Percentiles rank a stretch among this genome's conserved stretches.
Evolutionary conservation across 2,888 invertebrate genomes (phyloP).

Genomic region (Platycheirus albimanus): DNA sequence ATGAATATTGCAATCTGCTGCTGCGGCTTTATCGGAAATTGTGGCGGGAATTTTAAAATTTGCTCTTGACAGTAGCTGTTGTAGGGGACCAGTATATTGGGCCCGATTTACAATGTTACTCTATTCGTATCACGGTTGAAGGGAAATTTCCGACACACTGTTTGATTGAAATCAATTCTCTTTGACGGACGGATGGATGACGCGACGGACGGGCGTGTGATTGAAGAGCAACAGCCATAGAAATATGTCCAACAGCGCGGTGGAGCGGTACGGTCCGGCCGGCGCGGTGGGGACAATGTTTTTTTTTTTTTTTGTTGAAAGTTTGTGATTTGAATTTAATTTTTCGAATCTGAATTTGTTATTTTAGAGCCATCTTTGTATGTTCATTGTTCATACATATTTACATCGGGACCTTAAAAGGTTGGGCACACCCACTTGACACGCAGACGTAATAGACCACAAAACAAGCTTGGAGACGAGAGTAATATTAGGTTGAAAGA

Average conservation of each 20-base stretch:
- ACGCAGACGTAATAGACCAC: constrained; percentile 45
- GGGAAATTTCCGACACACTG: constrained; percentile 58
- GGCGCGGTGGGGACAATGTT: constrained; percentile 22
- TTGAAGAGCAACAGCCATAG: constrained; percentile 21
- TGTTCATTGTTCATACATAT: no score
- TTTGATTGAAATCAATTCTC: constrained; percentile 63
- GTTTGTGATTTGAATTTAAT: constrained; percentile 67
- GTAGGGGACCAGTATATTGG: neutral
- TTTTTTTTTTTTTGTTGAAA: constrained; percentile 36
- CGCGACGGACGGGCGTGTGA: constrained; percentile 52
- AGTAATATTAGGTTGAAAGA: constrained; percentile 7
- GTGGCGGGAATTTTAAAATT: constrained; percentile 58
- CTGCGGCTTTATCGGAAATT: constrained; percentile 12
- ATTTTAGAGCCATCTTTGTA: no score
- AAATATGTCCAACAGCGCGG: no score
- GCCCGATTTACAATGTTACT: neutral
- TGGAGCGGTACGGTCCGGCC: no score
- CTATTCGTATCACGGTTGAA: constrained; percentile 20
- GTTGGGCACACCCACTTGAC: constrained; percentile 55
- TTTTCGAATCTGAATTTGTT: neutral
- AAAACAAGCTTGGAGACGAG: constrained; percentile 21
- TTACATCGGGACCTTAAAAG: constrained; percentile 13
- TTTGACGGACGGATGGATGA: constrained; percentile 46
- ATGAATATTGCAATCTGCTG: constrained; percentile 53
- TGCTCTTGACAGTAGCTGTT: neutral